phyloP scores from a whole-genome alignment of 2,797 vertebrate species.

The Siniperca obscura region DNA sequence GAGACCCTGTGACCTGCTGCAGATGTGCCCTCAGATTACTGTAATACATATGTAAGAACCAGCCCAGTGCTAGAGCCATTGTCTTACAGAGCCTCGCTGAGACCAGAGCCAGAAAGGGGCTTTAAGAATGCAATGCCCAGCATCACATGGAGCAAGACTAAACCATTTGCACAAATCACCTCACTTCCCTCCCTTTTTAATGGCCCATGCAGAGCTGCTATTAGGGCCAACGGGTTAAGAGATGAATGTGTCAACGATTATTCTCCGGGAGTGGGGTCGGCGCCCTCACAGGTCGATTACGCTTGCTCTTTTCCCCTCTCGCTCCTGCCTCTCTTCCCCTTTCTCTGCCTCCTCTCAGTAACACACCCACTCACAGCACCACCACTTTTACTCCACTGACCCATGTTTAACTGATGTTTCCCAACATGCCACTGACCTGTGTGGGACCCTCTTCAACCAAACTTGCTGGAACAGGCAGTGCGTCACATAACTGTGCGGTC shows the following conservation, averaged over 20 bases:
- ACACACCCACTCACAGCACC: constrained; percentile 3
- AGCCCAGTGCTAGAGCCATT: constrained; percentile 58
- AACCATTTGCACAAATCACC: constrained; percentile 79
- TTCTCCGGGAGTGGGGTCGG: constrained; percentile 78
- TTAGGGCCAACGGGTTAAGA: constrained; percentile 77
- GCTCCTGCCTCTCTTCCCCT: constrained; percentile 9
- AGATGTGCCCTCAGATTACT: constrained; percentile 82
- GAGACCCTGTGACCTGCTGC: constrained; percentile 73
- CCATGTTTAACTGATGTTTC: constrained; percentile 48
- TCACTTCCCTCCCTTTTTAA: constrained; percentile 68
- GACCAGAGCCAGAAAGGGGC: constrained; percentile 53
- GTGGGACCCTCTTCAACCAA: constrained; percentile 17
- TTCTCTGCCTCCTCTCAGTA: constrained; percentile 7
- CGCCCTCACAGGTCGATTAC: constrained; percentile 60
- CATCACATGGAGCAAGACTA: constrained; percentile 64
- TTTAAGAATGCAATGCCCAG: constrained; percentile 62
- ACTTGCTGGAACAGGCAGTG: constrained; percentile 20
- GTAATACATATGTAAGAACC: constrained; percentile 72
- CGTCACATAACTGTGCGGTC: neutral
- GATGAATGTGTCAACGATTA: constrained; percentile 83
- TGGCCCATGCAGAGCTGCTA: constrained; percentile 74
- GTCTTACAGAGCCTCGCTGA: constrained; percentile 66
- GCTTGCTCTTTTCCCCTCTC: constrained; percentile 11
- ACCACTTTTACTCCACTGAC: constrained; percentile 45
- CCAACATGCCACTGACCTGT: constrained; percentile 36